Evolutionary conservation across 1,140 invertebrate species (phyloP).

Genomic region (Drosophila parvula): DNA sequence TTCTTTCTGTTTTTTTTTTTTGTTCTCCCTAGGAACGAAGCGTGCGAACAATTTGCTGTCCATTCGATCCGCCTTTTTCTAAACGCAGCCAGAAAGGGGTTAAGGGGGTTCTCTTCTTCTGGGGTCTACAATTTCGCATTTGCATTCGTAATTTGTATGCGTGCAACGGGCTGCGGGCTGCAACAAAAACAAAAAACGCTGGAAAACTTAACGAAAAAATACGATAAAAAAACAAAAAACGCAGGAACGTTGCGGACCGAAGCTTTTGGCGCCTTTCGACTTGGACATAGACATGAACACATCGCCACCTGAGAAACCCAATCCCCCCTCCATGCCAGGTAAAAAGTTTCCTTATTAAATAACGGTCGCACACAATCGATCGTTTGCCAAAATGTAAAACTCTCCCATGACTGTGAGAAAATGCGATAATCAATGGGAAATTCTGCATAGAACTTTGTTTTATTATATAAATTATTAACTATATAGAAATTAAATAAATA

Average conservation of each 20-base stretch:
- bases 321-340: slow-evolving; percentile 3
- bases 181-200: slow-evolving; percentile 29
- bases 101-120: not conserved
- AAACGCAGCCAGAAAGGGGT: slow-evolving; percentile 7
- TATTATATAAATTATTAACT: no score
- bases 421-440: not conserved
- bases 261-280: slow-evolving; percentile 72
- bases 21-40: slow-evolving; percentile 54
- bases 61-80: slow-evolving; percentile 64
- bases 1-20: not conserved
- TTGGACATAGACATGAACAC: slow-evolving; percentile 33
- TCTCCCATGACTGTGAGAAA: slow-evolving; percentile 17
- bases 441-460: no score
- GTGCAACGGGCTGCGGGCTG: slow-evolving; percentile 58
- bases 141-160: slow-evolving; percentile 69
- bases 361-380: slow-evolving; percentile 64
- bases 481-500: not conserved
- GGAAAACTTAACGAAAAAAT: slow-evolving; percentile 8
- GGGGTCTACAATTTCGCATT: slow-evolving; percentile 52
- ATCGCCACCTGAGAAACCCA: slow-evolving; percentile 31
- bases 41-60: slow-evolving; percentile 76
- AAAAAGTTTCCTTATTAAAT: slow-evolving; percentile 77
- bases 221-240: slow-evolving; percentile 49
- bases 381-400: slow-evolving; percentile 43
- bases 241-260: slow-evolving; percentile 47